These are phyloP conservation scores for Petrocephalus zakoni DNA, from an alignment of 2,113 vertebrate genomes.

Conservation along the genomic window DNA sequence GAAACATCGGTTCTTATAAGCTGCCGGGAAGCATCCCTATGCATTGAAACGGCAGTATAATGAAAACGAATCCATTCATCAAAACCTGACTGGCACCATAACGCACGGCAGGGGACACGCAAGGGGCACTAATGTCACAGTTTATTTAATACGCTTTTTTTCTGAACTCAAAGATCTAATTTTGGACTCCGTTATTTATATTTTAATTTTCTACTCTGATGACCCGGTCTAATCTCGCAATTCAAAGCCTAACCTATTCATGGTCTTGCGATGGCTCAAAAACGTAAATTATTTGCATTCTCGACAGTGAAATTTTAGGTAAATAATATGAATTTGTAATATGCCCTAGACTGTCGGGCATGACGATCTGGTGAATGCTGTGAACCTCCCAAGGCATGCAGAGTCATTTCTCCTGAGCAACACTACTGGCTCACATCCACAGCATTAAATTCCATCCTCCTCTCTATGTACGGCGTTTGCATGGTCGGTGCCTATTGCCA, in stretches of 20 bases:
- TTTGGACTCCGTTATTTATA: not conserved
- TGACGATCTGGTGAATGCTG: not conserved
- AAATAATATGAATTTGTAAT: not conserved
- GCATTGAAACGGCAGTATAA: not conserved
- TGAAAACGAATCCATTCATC: not conserved
- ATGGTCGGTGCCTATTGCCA: not conserved
- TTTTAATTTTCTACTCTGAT: not conserved
- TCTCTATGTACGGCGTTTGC: not conserved
- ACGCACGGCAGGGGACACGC: not conserved
- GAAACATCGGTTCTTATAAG: not conserved
- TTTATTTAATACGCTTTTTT: not conserved
- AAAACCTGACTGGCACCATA: not conserved
- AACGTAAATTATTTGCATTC: not conserved
- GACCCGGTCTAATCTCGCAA: not conserved
- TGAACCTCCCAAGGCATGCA: not conserved
- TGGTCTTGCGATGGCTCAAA: not conserved
- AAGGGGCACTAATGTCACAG: not conserved
- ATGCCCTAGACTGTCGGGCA: not conserved
- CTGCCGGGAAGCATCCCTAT: not conserved
- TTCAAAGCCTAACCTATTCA: not conserved
- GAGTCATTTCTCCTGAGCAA: not conserved
- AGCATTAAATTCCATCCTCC: not conserved
- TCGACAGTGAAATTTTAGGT: not conserved
- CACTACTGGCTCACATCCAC: not conserved
- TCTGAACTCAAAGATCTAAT: not conserved